Conservation (phyloP, 2,888 invertebrate species). For the Pristionchus arcanus region DNA sequence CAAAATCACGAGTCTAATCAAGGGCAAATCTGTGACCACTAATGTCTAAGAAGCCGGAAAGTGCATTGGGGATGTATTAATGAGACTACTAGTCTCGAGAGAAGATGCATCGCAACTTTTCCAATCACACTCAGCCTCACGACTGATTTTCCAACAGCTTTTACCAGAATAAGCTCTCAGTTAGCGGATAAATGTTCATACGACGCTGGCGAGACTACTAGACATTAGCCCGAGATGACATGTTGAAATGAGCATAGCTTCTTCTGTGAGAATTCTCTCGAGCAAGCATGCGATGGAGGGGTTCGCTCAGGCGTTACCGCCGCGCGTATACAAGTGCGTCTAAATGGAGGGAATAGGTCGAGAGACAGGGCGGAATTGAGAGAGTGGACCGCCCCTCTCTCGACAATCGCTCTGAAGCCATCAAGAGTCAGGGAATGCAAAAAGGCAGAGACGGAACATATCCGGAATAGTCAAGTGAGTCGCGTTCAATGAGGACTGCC, state of each 20-base stretch:
- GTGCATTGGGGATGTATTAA: background rate
- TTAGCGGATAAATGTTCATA: too few species aligned
- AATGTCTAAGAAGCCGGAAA: background rate
- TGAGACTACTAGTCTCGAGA: too few species aligned
- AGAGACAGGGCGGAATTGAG: background rate
- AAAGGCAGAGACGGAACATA: background rate
- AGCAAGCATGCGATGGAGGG: background rate
- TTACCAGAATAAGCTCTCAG: too few species aligned
- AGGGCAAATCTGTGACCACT: background rate
- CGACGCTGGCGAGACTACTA: background rate
- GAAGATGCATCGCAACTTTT: too few species aligned
- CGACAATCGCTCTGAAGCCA: background rate
- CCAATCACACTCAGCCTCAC: too few species aligned
- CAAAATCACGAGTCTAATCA: background rate
- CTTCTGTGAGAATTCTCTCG: background rate
- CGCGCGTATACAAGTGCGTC: conserved; percentile 32
- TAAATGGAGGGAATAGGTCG: background rate
- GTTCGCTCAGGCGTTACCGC: conserved; percentile 24
- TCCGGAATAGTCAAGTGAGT: background rate
- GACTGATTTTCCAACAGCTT: too few species aligned
- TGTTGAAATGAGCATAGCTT: background rate
- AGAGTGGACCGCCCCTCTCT: background rate
- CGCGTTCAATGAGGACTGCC: background rate
- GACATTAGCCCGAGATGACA: background rate
- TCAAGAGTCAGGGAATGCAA: background rate